Evolutionary conservation across 2,797 vertebrate genomes (phyloP), one percentile per base, ranked within the genome.

Genomic region (Galago senegalensis): DNA sequence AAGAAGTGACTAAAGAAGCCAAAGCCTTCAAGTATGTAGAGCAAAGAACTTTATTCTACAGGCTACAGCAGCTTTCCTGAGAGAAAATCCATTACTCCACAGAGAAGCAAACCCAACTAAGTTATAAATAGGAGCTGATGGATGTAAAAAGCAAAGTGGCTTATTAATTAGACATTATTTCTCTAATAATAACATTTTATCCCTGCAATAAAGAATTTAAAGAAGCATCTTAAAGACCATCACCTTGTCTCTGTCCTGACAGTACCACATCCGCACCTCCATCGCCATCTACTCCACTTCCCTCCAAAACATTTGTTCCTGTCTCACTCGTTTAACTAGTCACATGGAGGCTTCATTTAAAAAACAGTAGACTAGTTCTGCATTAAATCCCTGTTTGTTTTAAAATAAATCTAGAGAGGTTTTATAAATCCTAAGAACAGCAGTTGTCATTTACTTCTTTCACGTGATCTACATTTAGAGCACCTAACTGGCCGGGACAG

Each of bases 121-220:
- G 87, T 70, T 82, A 95, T n/a, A 83, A 88, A 83, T 63, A 93
- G n/a, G n/a, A 80, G 37, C 58, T 70, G 25, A 94, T 7, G 82
- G 21, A 67, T 88, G 16, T 89, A 73, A 88, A 93, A 93, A 90
- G 18, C 31, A 85, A 92, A 8, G 29, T 84, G 5, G 75, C 84
- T 86, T 56, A 37, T 63, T 81, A 87, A 88, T 20, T 23, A 89
- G 53, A 25, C 3, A 46, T 18, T 83, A 31, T 69, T 94, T 95
- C 63, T 94, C 25, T 93, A 80, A 91, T 9, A 84, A 25, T 9
- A 84, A 21, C 18, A 81, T 18, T 94, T 58, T 77, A 60, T 65
- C 12, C 40, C 58, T 53, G 10, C 76, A 67, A 0, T 16, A 29
- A 93, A 83, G 34, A 87, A 91, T n/a, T 87, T 29, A 60, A 73